Evolutionary conservation across 2,113 vertebrate species (phyloP).

Genomic region (Trogon melanurus): DNA sequence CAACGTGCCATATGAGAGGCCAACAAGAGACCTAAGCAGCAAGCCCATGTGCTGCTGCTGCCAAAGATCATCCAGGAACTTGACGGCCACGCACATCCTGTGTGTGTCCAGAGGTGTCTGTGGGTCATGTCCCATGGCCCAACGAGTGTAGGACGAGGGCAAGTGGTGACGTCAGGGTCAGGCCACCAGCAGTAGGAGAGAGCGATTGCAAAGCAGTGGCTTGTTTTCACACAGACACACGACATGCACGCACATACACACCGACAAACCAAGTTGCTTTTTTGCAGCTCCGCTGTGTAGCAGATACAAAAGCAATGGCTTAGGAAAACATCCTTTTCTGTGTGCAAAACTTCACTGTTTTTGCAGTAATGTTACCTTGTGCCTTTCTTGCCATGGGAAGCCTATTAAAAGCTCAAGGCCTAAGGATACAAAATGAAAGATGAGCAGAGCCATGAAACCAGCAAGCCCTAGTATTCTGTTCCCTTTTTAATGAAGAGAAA

Average conservation of each 20-base stretch:
- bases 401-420: neutral
- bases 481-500: neutral
- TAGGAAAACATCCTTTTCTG: neutral
- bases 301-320: neutral
- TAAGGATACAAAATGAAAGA: neutral
- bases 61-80: neutral
- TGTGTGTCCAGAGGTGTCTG: neutral
- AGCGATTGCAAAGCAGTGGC: neutral
- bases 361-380: neutral
- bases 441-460: neutral
- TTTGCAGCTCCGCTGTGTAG: neutral
- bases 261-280: neutral
- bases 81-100: neutral
- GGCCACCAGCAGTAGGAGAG: neutral
- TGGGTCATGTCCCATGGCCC: neutral
- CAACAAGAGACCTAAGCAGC: neutral
- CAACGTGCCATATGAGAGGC: neutral
- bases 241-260: neutral
- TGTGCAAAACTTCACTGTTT: neutral
- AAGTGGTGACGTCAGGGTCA: neutral
- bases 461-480: neutral
- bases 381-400: neutral
- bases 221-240: neutral
- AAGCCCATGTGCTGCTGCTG: neutral
- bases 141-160: conserved; percentile 5